phyloP scores from a whole-genome alignment of 2,113 vertebrate species.

The Neogale vison region DNA sequence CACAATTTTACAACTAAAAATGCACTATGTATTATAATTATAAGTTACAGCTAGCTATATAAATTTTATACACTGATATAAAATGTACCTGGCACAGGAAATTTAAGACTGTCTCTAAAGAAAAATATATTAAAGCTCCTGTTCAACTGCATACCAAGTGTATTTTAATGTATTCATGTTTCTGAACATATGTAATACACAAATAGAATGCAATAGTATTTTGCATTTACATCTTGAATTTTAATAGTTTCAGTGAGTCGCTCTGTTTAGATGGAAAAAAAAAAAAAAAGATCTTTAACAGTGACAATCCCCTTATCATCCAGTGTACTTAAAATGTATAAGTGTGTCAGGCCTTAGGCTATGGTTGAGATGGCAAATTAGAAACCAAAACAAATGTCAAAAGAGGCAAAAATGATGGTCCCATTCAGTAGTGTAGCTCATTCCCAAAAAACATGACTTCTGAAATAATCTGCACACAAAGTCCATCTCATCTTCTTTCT shows the following conservation, averaged over 20 bases:
- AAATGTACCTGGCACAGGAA: constrained; percentile 62
- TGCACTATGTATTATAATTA: constrained; percentile 53
- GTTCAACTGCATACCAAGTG: constrained; percentile 60
- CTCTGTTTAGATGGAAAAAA: constrained; percentile 35
- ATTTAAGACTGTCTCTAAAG: constrained; percentile 61
- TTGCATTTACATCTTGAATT: constrained; percentile 69
- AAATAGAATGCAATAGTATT: constrained; percentile 67
- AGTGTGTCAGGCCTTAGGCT: constrained; percentile 29
- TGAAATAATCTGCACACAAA: background rate
- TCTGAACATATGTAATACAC: constrained; percentile 71
- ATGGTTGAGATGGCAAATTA: constrained; percentile 43
- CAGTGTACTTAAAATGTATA: constrained; percentile 45
- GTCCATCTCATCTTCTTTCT: background rate
- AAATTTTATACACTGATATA: constrained; percentile 72
- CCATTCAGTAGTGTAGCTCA: background rate
- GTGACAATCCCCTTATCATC: constrained; percentile 50
- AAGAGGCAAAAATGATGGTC: constrained; percentile 14
- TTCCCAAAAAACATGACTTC: background rate
- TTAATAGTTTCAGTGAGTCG: constrained; percentile 59
- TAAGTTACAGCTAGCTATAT: constrained; percentile 62
- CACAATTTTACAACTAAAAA: constrained; percentile 50
- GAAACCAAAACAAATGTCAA: constrained; percentile 59
- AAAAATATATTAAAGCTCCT: constrained; percentile 66
- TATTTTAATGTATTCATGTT: constrained; percentile 72
- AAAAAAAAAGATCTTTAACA: constrained; percentile 34